Conservation (phyloP, 2,113 vertebrate genomes). For the Syngnathus scovelli region DNA sequence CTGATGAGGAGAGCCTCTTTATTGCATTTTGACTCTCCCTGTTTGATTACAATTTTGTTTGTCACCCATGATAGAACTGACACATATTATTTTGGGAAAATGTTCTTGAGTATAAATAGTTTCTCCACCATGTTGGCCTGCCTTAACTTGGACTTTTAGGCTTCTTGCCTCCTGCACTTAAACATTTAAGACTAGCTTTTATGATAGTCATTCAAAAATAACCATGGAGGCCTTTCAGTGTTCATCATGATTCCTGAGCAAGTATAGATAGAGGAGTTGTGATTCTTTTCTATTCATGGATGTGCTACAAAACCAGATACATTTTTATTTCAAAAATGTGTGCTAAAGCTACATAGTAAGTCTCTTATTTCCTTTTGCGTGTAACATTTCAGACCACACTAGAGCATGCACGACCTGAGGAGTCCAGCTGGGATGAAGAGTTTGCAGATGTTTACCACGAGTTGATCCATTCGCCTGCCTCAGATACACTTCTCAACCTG, state of each 20-base stretch:
- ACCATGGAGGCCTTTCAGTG: constrained; percentile 39
- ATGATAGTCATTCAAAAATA: constrained; percentile 46
- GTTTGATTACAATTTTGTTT: constrained; percentile 18
- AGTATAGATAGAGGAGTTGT: constrained; percentile 35
- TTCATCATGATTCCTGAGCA: constrained; percentile 22
- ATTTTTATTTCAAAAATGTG: not conserved
- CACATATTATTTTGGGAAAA: not conserved
- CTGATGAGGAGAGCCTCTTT: not conserved
- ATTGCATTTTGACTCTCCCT: constrained; percentile 26
- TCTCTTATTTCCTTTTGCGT: not conserved
- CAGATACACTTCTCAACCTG: constrained; percentile 91
- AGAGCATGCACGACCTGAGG: constrained; percentile 87
- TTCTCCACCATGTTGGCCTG: constrained; percentile 22
- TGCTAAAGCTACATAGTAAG: not conserved
- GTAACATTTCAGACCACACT: constrained; percentile 74
- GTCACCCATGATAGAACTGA: not conserved
- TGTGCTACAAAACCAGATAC: not conserved
- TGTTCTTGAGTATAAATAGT: constrained; percentile 26
- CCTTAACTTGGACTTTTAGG: constrained; percentile 24
- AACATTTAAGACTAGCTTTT: constrained; percentile 36
- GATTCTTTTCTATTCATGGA: constrained; percentile 24
- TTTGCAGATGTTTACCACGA: constrained; percentile 96
- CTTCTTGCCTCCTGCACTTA: constrained; percentile 11
- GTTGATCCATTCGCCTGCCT: constrained; percentile 95
- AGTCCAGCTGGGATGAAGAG: constrained; percentile 94